Evolutionary conservation across 2,797 vertebrate species (phyloP).

Genomic region (Fratercula arctica): DNA sequence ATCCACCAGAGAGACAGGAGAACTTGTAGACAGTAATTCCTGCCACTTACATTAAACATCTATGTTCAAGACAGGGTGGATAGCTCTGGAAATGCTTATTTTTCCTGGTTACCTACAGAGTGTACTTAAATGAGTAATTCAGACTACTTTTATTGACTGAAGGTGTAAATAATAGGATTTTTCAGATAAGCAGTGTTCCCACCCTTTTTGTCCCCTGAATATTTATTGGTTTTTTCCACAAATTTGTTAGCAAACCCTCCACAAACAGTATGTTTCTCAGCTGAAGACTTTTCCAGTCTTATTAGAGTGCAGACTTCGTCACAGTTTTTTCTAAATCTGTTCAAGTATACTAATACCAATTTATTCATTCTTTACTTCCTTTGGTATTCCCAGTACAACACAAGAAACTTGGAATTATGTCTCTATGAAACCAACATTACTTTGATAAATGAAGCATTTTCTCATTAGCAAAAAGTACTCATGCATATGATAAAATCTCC

Average conservation of each 20-base stretch:
- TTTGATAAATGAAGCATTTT: slow-evolving; percentile 69
- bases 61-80: not conserved
- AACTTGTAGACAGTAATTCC: not conserved
- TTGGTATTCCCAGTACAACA: slow-evolving; percentile 20
- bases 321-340: not conserved
- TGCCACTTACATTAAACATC: not conserved
- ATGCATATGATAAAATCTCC: slow-evolving; percentile 61
- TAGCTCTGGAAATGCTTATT: not conserved
- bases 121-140: not conserved
- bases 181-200: not conserved
- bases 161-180: not conserved
- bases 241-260: not conserved
- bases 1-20: not conserved
- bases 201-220: not conserved
- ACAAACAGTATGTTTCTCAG: not conserved
- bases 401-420: slow-evolving; percentile 46
- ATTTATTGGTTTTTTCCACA: not conserved
- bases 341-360: slow-evolving; percentile 21
- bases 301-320: not conserved
- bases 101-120: not conserved
- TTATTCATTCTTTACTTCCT: not conserved
- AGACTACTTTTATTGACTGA: not conserved
- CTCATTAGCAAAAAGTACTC: slow-evolving; percentile 68
- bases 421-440: slow-evolving; percentile 49
- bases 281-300: not conserved